Conservation (phyloP, 2,888 invertebrate genomes). For the Lagria hirta region DNA sequence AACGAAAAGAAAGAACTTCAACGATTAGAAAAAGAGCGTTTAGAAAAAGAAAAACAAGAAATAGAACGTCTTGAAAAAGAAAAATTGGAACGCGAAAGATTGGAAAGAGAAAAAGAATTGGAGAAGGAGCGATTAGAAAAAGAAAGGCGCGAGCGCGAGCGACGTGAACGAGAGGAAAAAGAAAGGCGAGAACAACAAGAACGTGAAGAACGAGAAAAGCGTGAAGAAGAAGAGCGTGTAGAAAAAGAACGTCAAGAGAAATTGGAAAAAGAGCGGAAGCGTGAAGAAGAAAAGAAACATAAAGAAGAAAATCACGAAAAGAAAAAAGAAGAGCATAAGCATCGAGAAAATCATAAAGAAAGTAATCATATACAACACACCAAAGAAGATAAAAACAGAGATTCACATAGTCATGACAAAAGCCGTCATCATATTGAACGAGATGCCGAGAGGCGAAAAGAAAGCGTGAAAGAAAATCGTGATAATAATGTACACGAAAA, state of each 20-base stretch:
- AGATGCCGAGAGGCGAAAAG: constrained; percentile 54
- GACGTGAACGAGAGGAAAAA: constrained; percentile 49
- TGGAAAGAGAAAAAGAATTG: constrained; percentile 40
- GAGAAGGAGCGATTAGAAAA: constrained; percentile 30
- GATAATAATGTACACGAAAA: constrained; percentile 59
- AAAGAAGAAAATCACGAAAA: constrained; percentile 59
- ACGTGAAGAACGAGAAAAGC: constrained; percentile 50
- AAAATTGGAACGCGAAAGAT: constrained; percentile 49
- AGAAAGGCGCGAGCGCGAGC: constrained; percentile 38
- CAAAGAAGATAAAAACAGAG: constrained; percentile 52
- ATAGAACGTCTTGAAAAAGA: constrained; percentile 40
- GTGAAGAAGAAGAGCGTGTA: constrained; percentile 48
- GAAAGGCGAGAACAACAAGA: constrained; percentile 40
- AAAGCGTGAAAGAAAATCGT: constrained; percentile 55
- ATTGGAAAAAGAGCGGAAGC: constrained; percentile 19
- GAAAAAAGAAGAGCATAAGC: constrained; percentile 29
- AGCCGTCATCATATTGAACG: constrained; percentile 48
- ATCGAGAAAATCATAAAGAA: constrained; percentile 41
- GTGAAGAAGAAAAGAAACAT: constrained; percentile 52
- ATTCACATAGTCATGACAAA: constrained; percentile 37
- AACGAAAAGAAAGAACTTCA: constrained; percentile 41
- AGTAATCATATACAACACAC: constrained; percentile 51
- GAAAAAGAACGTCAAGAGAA: constrained; percentile 21
- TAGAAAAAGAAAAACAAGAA: constrained; percentile 31
- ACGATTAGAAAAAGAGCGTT: constrained; percentile 44